Evolutionary conservation across 2,888 invertebrate genomes (phyloP).

Genomic region (Troides helena): DNA sequence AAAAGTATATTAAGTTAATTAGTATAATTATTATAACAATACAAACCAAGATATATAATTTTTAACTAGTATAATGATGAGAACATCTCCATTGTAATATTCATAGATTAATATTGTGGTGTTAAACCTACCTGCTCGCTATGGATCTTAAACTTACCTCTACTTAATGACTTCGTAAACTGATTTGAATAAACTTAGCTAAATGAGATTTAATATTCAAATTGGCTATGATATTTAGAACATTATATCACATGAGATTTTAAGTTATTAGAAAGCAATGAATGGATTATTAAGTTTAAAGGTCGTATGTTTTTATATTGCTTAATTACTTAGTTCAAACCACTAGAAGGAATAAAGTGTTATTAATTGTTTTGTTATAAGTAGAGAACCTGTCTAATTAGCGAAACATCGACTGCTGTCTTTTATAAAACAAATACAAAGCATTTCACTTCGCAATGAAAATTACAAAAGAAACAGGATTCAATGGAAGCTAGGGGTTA

Average conservation of each 20-base stretch:
- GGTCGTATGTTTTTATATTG: too few species aligned
- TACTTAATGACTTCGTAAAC: conserved; percentile 3
- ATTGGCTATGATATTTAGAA: conserved; percentile 11
- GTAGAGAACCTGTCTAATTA: conserved; percentile 13
- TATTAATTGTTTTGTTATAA: too few species aligned
- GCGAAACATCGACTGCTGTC: conserved; percentile 27
- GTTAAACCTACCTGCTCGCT: not conserved
- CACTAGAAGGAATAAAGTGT: too few species aligned
- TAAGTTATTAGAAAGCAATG: not conserved
- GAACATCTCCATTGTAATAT: not conserved
- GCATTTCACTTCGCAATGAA: conserved; percentile 16
- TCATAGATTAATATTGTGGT: not conserved
- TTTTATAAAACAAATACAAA: conserved; percentile 24
- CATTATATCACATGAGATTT: not conserved
- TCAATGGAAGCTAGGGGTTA: conserved; percentile 1
- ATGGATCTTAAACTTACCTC: not conserved
- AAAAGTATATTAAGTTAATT: not conserved
- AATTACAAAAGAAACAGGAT: conserved; percentile 16
- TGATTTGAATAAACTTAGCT: conserved; percentile 28
- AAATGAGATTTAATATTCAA: conserved; percentile 22
- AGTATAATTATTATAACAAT: too few species aligned
- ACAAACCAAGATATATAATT: too few species aligned
- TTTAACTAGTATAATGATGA: not conserved
- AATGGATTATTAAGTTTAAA: too few species aligned
- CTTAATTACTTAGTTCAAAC: too few species aligned